Evolutionary conservation across 2,797 vertebrate species (phyloP), one percentile per base, ranked within the genome.

Genomic region (Falco peregrinus): DNA sequence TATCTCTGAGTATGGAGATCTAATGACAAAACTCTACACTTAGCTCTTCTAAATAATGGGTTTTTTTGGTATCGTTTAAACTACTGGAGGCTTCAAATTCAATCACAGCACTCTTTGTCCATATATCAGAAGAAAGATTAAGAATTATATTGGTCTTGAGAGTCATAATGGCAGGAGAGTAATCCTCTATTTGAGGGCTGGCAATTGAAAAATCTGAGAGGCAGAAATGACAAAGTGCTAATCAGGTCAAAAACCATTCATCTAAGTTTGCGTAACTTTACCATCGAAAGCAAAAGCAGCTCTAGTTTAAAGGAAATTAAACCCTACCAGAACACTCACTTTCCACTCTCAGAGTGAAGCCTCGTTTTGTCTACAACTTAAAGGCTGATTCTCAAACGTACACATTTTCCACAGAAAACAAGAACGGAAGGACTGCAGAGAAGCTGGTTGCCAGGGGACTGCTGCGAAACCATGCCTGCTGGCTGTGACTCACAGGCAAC

Each of bases 391-490:
- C 86, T 95, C 60, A 76, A 79, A 50, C 16, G 47, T 18, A 64
- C 16, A 65, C 21, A 51, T 69, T 35, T 79, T n/a, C 43, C 78
- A 48, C 57, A 53, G 74, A 82, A 88, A 81, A 88, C 59, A 86
- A 78, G 80, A 81, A 56, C 25, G 35, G 26, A 73, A 91, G 63
- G 51, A 87, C 80, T 84, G 88, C 85, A 84, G 70, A 96, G 85
- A 74, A 89, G 80, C 63, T 90, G 90, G 91, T 96, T 96, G 96
- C 95, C 93, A 94, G 60, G 94, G 96, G 54, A 95, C 28, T 63
- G 77, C 91, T 94, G 67, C 4, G 2, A 94, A 95, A 76, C 73
- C 71, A 29, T 70, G 87, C 39, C 70, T 67, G 77, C 90, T 79
- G 94, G 91, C 88, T 92, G 60, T 91, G 93, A 94, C 82, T 96